phyloP scores from a whole-genome alignment of 2,888 invertebrate genomes.

The Exocentrus adspersus region DNA sequence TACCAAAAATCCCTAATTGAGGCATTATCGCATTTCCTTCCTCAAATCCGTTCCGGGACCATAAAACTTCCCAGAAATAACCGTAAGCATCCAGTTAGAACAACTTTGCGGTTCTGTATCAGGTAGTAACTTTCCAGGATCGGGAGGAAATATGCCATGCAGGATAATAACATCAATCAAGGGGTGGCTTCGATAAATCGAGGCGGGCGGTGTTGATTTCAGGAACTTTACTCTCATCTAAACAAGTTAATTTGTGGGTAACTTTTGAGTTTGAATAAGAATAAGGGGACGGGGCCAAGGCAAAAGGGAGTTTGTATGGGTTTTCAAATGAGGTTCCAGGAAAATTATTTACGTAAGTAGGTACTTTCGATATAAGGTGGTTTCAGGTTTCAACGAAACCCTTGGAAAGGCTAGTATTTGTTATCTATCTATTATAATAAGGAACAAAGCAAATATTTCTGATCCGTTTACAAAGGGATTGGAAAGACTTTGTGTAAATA shows the following conservation, averaged over 20 bases:
- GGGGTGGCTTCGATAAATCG: background rate
- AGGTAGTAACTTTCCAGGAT: too few relatives aligned
- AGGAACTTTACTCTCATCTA: background rate
- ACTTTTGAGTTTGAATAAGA: background rate
- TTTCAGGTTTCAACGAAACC: too few relatives aligned
- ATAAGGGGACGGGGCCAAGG: too few relatives aligned
- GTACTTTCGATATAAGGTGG: too few relatives aligned
- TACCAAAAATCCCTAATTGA: too few relatives aligned
- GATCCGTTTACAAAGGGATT: slow-evolving; percentile 42
- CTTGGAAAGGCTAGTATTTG: too few relatives aligned
- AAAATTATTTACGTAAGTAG: too few relatives aligned
- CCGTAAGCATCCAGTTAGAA: slow-evolving; percentile 1
- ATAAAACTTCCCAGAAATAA: background rate
- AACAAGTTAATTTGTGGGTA: background rate
- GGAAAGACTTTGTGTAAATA: slow-evolving; percentile 45
- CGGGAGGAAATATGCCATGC: background rate
- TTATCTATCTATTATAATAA: too few relatives aligned
- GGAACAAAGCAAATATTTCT: slow-evolving; percentile 21
- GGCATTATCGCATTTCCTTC: too few relatives aligned
- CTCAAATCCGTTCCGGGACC: background rate
- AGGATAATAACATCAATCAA: slow-evolving; percentile 7
- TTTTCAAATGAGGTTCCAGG: too few relatives aligned
- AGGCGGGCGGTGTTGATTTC: slow-evolving; percentile 10
- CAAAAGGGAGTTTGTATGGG: too few relatives aligned
- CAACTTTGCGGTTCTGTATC: too few relatives aligned